A percentile compares a stretch with the other conserved stretches of the same genome.
These are phyloP conservation scores for Aradus depressus DNA, from an alignment of 2,888 invertebrate genomes.

Conservation along the genomic window DNA sequence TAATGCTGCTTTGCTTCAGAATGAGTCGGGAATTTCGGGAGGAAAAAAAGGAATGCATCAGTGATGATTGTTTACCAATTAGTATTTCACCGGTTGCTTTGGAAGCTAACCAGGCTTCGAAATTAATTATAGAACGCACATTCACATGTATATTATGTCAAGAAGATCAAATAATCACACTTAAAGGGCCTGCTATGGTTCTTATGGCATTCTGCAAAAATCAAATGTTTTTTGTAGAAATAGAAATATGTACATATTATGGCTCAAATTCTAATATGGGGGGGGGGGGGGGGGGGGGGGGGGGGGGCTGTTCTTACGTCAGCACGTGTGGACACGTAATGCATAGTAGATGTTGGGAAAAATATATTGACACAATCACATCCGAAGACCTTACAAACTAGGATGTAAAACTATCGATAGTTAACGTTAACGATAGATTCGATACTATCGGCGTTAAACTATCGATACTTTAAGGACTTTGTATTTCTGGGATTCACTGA, in stretches of 20 bases:
- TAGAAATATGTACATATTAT: too few species aligned
- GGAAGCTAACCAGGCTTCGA: conserved; percentile 46
- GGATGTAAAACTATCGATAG: too few species aligned
- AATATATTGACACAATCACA: conserved; percentile 79
- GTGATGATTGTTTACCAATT: too few species aligned
- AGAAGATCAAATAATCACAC: conserved; percentile 70
- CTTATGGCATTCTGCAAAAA: conserved; percentile 82
- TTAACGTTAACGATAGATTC: too few species aligned
- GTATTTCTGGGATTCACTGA: too few species aligned
- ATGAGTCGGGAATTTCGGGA: conserved; percentile 37
- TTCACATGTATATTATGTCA: conserved; percentile 89
- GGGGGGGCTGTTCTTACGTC: conserved; percentile 68
- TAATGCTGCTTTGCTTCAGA: conserved; percentile 69
- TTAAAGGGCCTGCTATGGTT: conserved; percentile 65
- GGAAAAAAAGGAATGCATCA: too few species aligned
- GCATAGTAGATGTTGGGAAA: conserved; percentile 89
- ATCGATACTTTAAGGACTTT: too few species aligned
- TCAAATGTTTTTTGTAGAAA: conserved; percentile 82
- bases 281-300: too few species aligned
- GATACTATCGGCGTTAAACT: too few species aligned
- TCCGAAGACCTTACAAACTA: too few species aligned
- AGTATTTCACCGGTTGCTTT: conserved; percentile 42
- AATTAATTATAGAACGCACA: conserved; percentile 44
- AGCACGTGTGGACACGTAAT: conserved; percentile 95
- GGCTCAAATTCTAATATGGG: too few species aligned